Base-by-base conservation (phyloP, 2,888 invertebrate species). In the Ceramica pisi region DNA sequence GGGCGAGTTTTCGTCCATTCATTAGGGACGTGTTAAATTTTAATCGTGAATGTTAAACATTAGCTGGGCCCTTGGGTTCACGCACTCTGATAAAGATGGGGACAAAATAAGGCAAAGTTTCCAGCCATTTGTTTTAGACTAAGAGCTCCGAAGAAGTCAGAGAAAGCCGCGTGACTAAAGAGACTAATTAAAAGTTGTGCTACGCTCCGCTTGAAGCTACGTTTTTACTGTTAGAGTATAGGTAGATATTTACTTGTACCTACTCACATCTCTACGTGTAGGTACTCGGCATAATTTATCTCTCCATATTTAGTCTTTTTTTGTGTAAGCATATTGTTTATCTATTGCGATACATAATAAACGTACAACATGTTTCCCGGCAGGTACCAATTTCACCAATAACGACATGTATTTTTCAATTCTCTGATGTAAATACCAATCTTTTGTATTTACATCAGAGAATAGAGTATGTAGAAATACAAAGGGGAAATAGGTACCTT, bases 161-260 rank as follows among this genome's bases (percentile, higher is more conserved):
- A 84, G 81, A 84, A 88, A 84, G 83, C 84, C 68, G 81, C 75
- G 82, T 80, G 86, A 85, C 78, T 89, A 83, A 88, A 85, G 82
- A 83, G 81, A 86, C 85, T 87, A 88, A 88, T 90, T 89, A 89
- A 87, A 89, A 89, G 85, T 88, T 86, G 56, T 71, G 67, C 83
- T 72, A 65, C 80, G 67, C 57, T 78, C 19, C 60, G 72, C 71
- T 71, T 75, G 71, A 65, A 64, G 71, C 66, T 70, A 78, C 74
- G 62, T 66, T 67, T 67, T 62, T 59, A 57, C 44, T 72, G n/a
- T n/a, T 67, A 44, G 31, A 16, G 59, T 59, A 62, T 59, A 64
- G 10, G 6, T 50, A 44, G 3, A 19, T 59, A 44, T 46, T 0
- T 51, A 38, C 14, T 26, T 55, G 21, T 50, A 14, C n/a, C 14